These are phyloP conservation scores for Platynereis dumerilii DNA, from an alignment of 2,888 invertebrate species.

Conservation along the genomic window DNA sequence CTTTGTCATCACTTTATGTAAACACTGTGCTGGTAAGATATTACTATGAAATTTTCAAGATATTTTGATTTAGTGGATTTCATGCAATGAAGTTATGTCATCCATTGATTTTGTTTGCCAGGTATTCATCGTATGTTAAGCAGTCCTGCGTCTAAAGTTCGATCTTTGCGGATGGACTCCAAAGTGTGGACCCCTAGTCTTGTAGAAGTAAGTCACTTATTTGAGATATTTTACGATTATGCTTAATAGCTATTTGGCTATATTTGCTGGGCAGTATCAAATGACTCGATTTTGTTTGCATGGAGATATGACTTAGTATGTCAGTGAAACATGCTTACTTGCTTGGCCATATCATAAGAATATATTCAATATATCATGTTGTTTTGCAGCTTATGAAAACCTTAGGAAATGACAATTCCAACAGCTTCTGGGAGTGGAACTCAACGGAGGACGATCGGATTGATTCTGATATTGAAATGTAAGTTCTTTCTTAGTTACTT, in stretches of 20 bases:
- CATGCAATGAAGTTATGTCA: no score
- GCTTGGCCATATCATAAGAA: no score
- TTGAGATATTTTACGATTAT: no score
- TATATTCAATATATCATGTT: no score
- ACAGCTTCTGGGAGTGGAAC: slow-evolving; percentile 52
- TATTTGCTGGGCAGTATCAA: no score
- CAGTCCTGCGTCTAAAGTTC: slow-evolving; percentile 89
- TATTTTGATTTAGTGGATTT: no score
- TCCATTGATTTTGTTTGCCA: slow-evolving; percentile 29
- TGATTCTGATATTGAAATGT: slow-evolving; percentile 37
- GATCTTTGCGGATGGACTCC: slow-evolving; percentile 72
- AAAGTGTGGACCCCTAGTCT: slow-evolving; percentile 58
- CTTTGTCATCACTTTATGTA: slow-evolving; percentile 89
- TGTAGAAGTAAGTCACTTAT: slow-evolving; percentile 52
- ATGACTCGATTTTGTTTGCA: no score
- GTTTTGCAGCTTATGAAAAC: slow-evolving; percentile 52
- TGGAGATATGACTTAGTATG: no score
- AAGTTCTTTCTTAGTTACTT: slow-evolving; percentile 18
- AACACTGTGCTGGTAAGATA: slow-evolving; percentile 74
- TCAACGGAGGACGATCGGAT: slow-evolving; percentile 36
- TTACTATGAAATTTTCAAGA: no score
- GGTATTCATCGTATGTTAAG: slow-evolving; percentile 91
- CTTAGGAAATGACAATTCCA: slow-evolving; percentile 58
- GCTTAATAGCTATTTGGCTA: no score
- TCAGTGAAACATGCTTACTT: no score